Evolutionary conservation across 2,888 invertebrate genomes (phyloP).

Genomic region (Xestia ashworthii): DNA sequence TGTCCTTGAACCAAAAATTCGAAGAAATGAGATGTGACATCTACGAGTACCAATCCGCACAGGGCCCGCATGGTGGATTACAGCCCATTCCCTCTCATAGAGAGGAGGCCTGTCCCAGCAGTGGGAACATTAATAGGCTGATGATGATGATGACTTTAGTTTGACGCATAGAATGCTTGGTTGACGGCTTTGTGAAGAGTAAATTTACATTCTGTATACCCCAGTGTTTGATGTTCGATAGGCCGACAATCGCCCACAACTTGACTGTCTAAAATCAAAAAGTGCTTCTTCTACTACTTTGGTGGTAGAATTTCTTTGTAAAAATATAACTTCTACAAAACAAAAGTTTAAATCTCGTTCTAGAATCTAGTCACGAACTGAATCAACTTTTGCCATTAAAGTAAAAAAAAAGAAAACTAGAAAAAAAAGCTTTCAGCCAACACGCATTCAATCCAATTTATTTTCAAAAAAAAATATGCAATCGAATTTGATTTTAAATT

Average conservation of each 20-base stretch:
- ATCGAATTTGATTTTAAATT: constrained; percentile 19
- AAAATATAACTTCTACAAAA: not conserved
- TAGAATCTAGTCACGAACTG: not conserved
- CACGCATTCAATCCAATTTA: not conserved
- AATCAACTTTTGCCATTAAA: not conserved
- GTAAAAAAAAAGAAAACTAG: no score
- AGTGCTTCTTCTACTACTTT: not conserved
- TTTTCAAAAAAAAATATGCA: not conserved
- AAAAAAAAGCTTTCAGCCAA: not conserved
- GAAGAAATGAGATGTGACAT: no score
- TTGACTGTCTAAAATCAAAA: not conserved
- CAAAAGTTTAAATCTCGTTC: not conserved
- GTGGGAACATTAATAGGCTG: no score
- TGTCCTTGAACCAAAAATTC: no score
- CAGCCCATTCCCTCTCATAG: no score
- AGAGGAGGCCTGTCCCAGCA: no score
- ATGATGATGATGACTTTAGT: no score
- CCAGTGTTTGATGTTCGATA: not conserved
- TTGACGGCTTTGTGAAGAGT: no score
- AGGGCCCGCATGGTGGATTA: no score
- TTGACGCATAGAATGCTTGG: no score
- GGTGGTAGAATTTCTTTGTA: not conserved
- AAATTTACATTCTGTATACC: no score
- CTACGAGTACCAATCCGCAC: no score
- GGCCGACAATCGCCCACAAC: not conserved